Percentiles rank a stretch among this genome's conserved stretches.
Conservation (phyloP, 2,113 vertebrate species). For the Amphiprion ocellaris region DNA sequence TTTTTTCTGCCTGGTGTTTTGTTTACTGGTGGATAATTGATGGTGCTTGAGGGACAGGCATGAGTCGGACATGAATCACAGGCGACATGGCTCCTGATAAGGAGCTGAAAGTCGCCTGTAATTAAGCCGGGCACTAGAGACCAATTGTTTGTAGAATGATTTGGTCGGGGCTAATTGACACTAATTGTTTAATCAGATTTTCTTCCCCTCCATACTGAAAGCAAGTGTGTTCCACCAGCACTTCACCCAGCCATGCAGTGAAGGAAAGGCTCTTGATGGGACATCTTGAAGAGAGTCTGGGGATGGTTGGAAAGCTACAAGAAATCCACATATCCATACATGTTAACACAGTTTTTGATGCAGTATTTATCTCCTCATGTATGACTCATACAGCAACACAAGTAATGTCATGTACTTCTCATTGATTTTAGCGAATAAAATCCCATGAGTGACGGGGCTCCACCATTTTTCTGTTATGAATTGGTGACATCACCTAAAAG, state of each 20-base stretch:
- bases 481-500: conserved; percentile 30
- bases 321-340: neutral
- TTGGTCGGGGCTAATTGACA: conserved; percentile 99
- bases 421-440: neutral
- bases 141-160: conserved; percentile 99
- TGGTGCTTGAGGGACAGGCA: conserved; percentile 96
- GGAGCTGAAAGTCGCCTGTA: conserved; percentile 96
- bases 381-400: too few species aligned
- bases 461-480: conserved; percentile 1
- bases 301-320: neutral
- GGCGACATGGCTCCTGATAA: conserved; percentile 91
- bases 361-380: too few species aligned
- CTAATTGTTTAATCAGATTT: conserved; percentile 99
- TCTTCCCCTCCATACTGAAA: conserved; percentile 86
- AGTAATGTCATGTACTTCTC: neutral
- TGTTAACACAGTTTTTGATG: neutral
- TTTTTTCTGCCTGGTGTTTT: conserved; percentile 85
- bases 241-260: conserved; percentile 59
- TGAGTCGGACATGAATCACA: conserved; percentile 97
- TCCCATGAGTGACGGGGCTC: conserved; percentile 8
- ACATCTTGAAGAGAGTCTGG: neutral
- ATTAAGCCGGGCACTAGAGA: conserved; percentile 99
- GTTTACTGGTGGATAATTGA: conserved; percentile 98
- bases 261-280: conserved; percentile 40
- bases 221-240: conserved; percentile 71